These are phyloP conservation scores for Scylla paramamosain DNA, from an alignment of 1,140 invertebrate species.

Conservation along the genomic window DNA sequence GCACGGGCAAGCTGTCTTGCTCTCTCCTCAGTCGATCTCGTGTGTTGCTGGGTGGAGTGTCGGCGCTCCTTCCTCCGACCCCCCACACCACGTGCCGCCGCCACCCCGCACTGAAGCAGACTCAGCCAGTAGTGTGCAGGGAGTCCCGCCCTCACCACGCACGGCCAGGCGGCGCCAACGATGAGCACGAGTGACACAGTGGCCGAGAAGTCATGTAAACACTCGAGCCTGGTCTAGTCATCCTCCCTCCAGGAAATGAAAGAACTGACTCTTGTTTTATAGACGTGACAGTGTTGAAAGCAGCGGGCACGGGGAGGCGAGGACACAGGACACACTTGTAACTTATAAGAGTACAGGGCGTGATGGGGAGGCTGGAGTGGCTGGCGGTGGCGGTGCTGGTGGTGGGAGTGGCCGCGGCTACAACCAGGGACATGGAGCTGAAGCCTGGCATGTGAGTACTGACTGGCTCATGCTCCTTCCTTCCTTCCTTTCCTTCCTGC, in stretches of 20 bases:
- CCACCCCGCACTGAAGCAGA: background rate
- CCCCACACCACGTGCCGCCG: background rate
- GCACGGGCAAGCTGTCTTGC: too few relatives aligned
- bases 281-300: background rate
- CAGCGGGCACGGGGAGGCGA: background rate
- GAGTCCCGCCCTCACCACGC: background rate
- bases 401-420: background rate
- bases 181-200: background rate
- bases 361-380: background rate
- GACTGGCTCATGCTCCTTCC: background rate
- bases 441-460: conserved; percentile 8
- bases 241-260: background rate
- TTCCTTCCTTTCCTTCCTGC: too few relatives aligned
- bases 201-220: background rate
- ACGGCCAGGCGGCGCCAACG: background rate
- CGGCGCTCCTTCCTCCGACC: background rate
- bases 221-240: background rate
- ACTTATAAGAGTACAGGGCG: background rate
- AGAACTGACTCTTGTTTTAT: background rate
- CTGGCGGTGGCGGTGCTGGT: background rate
- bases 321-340: background rate
- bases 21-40: background rate
- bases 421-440: background rate
- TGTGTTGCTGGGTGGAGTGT: background rate
- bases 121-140: background rate